Conservation (phyloP, 2,113 vertebrate genomes). For the Pelobates fuscus region DNA sequence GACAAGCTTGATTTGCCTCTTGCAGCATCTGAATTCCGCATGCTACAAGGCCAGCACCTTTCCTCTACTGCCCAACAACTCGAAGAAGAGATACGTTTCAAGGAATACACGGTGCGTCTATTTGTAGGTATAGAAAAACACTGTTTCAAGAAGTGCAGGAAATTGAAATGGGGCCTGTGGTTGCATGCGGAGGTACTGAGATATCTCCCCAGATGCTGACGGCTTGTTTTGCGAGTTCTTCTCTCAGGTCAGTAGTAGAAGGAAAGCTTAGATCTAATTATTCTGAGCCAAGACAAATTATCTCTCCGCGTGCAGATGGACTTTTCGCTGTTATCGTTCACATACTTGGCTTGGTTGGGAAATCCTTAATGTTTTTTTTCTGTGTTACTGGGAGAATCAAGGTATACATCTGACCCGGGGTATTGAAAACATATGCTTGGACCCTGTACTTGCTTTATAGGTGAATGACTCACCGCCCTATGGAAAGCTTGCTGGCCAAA, state of each 20-base stretch:
- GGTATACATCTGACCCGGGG: slow-evolving; percentile 56
- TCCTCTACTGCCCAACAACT: too few relatives aligned
- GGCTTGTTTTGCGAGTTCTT: slow-evolving; percentile 44
- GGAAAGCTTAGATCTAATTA: slow-evolving; percentile 52
- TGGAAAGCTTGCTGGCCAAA: too few relatives aligned
- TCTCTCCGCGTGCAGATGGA: slow-evolving; percentile 52
- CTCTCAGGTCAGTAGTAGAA: slow-evolving; percentile 55
- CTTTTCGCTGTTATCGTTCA: slow-evolving; percentile 60
- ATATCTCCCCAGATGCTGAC: slow-evolving; percentile 46
- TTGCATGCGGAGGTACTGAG: too few relatives aligned
- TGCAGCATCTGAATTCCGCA: too few relatives aligned
- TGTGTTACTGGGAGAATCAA: slow-evolving; percentile 58
- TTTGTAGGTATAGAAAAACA: too few relatives aligned
- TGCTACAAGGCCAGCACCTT: too few relatives aligned
- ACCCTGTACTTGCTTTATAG: neutral
- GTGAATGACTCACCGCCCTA: neutral
- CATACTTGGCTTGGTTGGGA: slow-evolving; percentile 62
- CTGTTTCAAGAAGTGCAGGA: too few relatives aligned
- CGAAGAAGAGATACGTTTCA: too few relatives aligned
- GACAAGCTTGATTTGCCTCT: too few relatives aligned
- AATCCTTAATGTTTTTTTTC: slow-evolving; percentile 63
- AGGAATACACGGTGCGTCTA: too few relatives aligned
- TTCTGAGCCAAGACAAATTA: slow-evolving; percentile 54
- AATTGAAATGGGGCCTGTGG: too few relatives aligned
- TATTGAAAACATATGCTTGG: slow-evolving; percentile 64